phyloP scores from a whole-genome alignment of 2,797 vertebrate species.

The Urocyon cinereoargenteus region DNA sequence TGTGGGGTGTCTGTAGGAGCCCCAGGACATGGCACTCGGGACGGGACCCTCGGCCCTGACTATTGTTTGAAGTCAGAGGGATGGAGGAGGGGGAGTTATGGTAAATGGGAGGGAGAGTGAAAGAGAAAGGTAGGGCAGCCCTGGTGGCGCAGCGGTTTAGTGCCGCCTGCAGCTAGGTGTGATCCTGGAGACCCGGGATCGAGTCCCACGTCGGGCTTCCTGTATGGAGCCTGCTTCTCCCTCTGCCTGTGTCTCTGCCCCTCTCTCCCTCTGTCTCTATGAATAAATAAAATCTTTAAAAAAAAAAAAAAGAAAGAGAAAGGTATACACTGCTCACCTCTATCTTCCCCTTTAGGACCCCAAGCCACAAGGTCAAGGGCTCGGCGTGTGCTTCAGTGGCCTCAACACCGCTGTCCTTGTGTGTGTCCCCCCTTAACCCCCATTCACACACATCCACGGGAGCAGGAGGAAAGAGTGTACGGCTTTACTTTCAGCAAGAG shows the following conservation, averaged over 20 bases:
- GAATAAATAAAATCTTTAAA: no score
- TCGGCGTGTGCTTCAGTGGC: rapidly evolving
- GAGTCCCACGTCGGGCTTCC: no score
- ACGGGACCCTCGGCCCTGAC: background rate
- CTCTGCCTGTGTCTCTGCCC: no score
- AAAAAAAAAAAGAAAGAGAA: background rate
- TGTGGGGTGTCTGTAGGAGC: rapidly evolving
- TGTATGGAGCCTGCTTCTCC: no score
- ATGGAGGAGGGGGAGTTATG: background rate
- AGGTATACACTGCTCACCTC: background rate
- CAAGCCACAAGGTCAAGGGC: background rate
- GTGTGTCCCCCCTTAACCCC: rapidly evolving
- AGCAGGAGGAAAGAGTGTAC: no score
- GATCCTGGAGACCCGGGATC: no score
- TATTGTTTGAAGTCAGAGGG: background rate
- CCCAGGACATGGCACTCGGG: rapidly evolving
- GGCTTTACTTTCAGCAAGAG: background rate
- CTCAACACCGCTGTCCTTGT: background rate
- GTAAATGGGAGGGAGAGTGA: background rate
- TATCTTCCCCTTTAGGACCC: background rate
- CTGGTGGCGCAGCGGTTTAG: no score
- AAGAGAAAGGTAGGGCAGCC: background rate
- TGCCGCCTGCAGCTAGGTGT: no score
- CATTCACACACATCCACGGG: rapidly evolving
- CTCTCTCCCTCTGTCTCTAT: no score